These are phyloP conservation scores for Platichthys stellatus DNA, from an alignment of 2,113 vertebrate species.

Conservation along the genomic window DNA sequence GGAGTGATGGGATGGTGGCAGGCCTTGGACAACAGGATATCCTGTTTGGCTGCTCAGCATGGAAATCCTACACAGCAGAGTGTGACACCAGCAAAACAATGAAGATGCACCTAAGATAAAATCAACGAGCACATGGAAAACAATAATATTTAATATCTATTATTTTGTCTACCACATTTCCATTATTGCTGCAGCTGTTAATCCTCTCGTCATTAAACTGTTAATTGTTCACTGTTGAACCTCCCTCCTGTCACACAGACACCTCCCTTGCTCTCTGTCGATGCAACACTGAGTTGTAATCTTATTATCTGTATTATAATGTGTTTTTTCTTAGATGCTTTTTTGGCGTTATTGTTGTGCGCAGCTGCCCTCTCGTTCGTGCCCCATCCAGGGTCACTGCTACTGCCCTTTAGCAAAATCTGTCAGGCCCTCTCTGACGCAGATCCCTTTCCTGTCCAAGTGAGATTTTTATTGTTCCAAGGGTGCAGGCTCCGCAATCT, in stretches of 20 bases:
- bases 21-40: slow-evolving; percentile 83
- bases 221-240: neutral
- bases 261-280: neutral
- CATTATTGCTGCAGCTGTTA: neutral
- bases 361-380: slow-evolving; percentile 63
- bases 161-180: neutral
- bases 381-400: slow-evolving; percentile 83
- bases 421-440: slow-evolving; percentile 88
- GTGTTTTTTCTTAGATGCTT: neutral
- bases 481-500: slow-evolving; percentile 84
- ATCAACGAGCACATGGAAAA: no score
- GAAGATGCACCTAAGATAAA: no score
- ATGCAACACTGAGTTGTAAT: neutral
- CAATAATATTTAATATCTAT: no score
- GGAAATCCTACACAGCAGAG: slow-evolving; percentile 68
- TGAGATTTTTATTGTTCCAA: slow-evolving; percentile 91
- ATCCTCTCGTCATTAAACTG: neutral
- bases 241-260: neutral
- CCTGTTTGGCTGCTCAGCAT: slow-evolving; percentile 82
- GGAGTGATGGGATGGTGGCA: slow-evolving; percentile 37
- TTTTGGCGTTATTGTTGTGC: slow-evolving; percentile 38
- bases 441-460: slow-evolving; percentile 90
- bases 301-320: neutral
- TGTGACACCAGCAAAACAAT: no score
- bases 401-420: slow-evolving; percentile 80